Evolutionary conservation across 2,888 invertebrate genomes (phyloP), one percentile per base, ranked within the genome.

Genomic region (Eupithecia vulgata): DNA sequence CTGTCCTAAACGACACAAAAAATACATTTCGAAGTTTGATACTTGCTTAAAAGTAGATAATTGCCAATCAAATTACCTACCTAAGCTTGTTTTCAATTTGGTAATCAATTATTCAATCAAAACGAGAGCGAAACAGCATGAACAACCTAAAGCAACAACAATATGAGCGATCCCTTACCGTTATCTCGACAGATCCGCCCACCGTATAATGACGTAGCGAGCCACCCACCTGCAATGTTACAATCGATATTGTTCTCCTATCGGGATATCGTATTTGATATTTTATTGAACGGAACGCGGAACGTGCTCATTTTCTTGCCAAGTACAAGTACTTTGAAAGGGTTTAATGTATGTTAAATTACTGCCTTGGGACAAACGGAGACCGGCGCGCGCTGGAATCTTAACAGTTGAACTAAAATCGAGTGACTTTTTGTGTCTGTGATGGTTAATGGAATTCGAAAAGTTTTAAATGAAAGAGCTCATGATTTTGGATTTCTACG

Each of bases 121-220:
- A 64, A 65, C 65, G 40, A 65, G 15, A 65, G n/a, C n/a, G 37
- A 21, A 37, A 65, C 35, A 57, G 12, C 21, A 61, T 45, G 10
- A 34, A 34, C 65, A 30, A n/a, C 35, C 62, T 35, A 59, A 67
- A 70, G 40, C 30, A 52, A 62, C 30, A 40, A 70, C 68, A 67
- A 67, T 76, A 68, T 77, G 69, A 59, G 67, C 76, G 61, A 67
- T 69, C 73, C 76, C 74, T 72, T 76, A 75, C 75, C 66, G 62
- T 76, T 80, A 81, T 80, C 81, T 76, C 61, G 37, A 34, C 64
- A 66, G 74, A 76, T 69, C 75, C 81, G 80, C 81, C 81, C 81
- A 79, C 80, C 48, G 30, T 42, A 6, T 67, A 35, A 73, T 79
- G 76, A 77, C 77, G 79, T 76, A 72, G 72, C 34, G 34, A 65